A percentile compares a stretch with the other conserved stretches of the same genome.
Conservation (phyloP, 2,797 vertebrate species). For the Sebastes hubbsi region DNA sequence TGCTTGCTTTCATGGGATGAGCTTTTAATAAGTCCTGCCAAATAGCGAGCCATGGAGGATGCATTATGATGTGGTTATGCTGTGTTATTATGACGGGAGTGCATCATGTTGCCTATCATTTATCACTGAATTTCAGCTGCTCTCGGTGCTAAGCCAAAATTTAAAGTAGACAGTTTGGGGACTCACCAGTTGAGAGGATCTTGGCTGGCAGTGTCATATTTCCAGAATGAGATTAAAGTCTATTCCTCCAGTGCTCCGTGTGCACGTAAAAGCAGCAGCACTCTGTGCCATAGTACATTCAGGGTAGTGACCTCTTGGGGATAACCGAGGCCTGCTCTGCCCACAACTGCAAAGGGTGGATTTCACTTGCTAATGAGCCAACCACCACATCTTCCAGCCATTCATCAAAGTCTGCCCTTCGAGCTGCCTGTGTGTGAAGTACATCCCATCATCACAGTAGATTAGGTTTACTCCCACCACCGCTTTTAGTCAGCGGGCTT, state of each 20-base stretch:
- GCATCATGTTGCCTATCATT: slow-evolving; percentile 57
- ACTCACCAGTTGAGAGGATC: slow-evolving; percentile 59
- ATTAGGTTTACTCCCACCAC: slow-evolving; percentile 48
- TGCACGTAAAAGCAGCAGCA: slow-evolving; percentile 24
- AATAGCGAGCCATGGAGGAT: slow-evolving; percentile 41
- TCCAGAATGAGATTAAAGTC: slow-evolving; percentile 55
- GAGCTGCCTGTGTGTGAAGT: slow-evolving; percentile 49
- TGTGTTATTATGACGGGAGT: slow-evolving; percentile 55
- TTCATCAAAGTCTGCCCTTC: slow-evolving; percentile 60
- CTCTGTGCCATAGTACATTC: slow-evolving; percentile 6
- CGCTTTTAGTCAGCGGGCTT: slow-evolving; percentile 23
- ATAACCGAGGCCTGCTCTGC: slow-evolving; percentile 37
- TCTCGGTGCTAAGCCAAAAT: slow-evolving; percentile 35
- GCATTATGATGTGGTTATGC: slow-evolving; percentile 64
- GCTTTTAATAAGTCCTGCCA: slow-evolving; percentile 64
- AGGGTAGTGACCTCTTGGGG: slow-evolving; percentile 36
- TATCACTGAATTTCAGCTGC: slow-evolving; percentile 54
- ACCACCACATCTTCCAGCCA: slow-evolving; percentile 54
- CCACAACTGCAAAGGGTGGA: slow-evolving; percentile 47
- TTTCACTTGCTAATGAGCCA: slow-evolving; percentile 77
- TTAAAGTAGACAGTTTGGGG: slow-evolving; percentile 53
- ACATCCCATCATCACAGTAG: slow-evolving; percentile 58
- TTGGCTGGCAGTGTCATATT: slow-evolving; percentile 48
- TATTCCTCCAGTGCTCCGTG: slow-evolving; percentile 27
- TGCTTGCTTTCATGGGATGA: slow-evolving; percentile 62